These are phyloP conservation scores for Cnemophilus loriae DNA, from an alignment of 2,113 vertebrate genomes.

Conservation along the genomic window DNA sequence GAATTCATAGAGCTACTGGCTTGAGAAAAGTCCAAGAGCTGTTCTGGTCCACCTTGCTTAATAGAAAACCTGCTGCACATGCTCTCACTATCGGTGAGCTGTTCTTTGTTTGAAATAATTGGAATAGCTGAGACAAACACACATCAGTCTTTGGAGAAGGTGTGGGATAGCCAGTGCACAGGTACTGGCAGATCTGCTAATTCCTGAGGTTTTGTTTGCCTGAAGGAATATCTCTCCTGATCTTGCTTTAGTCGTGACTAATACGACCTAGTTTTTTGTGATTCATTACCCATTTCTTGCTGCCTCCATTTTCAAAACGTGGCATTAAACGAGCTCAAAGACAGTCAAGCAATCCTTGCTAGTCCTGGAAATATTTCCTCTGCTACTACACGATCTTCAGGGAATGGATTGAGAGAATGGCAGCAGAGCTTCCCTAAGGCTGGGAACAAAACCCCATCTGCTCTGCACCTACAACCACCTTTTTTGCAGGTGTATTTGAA, in stretches of 20 bases:
- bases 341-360: background rate
- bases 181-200: background rate
- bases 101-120: background rate
- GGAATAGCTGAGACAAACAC: background rate
- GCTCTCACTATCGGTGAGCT: background rate
- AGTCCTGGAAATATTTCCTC: background rate
- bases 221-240: background rate
- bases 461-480: background rate
- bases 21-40: background rate
- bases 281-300: background rate
- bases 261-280: rapidly evolving
- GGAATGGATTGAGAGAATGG: background rate
- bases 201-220: background rate
- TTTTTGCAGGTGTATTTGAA: background rate
- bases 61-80: background rate
- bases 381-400: background rate
- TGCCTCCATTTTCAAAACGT: background rate
- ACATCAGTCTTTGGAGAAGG: background rate
- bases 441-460: background rate
- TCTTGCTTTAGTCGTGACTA: background rate
- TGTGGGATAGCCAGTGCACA: background rate
- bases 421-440: background rate
- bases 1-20: background rate
- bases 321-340: background rate
- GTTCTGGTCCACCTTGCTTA: background rate